Base-by-base conservation (phyloP, 2,888 invertebrate genomes). In the Spisula subtruncata region DNA sequence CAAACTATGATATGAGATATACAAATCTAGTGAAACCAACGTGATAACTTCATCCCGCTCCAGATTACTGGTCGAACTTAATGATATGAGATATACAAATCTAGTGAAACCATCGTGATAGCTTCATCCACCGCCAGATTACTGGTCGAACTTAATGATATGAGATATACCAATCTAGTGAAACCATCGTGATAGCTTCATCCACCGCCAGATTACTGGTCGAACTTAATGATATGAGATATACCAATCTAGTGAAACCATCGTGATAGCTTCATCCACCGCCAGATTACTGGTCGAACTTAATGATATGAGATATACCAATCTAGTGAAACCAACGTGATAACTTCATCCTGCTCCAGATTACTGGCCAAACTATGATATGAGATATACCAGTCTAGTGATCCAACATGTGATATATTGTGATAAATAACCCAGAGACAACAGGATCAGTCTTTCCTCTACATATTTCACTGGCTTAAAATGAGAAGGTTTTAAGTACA, bases 141-240 rank as follows among this genome's bases (percentile, higher is more conserved):
- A 71, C 51, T 90, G 90, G 90, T 96, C 96, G 5, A 89, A 95
- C n/a, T 96, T n/a, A n/a, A 95, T 54, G 96, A 96, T 87, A 93
- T 94, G 25, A 87, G 92, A 66, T 96, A 92, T 90, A 94, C 96
- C 12, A 90, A 87, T 60, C 92, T 96, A 14, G 88, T 86, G 25
- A 89, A 91, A 80, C 91, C 91, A 48, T 18, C 81, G 18, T 75
- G 32, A 75, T 75, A 75, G 71, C 10, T 71, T 71, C 25, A 60
- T 60, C n/a, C n/a, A n/a, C n/a, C n/a, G n/a, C 95, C 96, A 6
- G 92, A 95, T 48, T 89, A 71, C 51, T 90, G 90, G 90, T 96
- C 96, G 5, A 89, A 95, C n/a, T 96, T n/a, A n/a, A 95, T 54
- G 96, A 96, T 87, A 93, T 94, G 25, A 87, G 92, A 66, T 96